phyloP scores from a whole-genome alignment of 1,140 invertebrate genomes.

The Venturia canescens region DNA sequence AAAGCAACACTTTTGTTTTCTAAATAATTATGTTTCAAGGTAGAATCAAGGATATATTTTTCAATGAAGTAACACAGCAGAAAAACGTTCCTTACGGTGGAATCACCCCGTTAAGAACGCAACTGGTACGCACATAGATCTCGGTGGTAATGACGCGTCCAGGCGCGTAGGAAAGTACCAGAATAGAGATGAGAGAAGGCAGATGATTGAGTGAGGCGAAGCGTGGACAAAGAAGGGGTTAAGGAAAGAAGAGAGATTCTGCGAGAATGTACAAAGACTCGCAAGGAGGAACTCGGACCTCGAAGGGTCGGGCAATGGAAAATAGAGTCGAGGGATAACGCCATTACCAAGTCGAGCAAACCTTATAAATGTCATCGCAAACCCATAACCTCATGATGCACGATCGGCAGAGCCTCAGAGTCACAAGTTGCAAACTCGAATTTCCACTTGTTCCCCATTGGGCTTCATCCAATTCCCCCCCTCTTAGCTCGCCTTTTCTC shows the following conservation, averaged over 20 bases:
- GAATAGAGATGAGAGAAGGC: neutral
- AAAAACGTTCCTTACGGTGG: neutral
- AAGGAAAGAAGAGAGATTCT: neutral
- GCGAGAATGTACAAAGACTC: neutral
- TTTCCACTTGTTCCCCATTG: constrained; percentile 18
- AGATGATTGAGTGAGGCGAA: neutral
- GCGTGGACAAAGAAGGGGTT: constrained; percentile 16
- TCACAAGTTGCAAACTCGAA: constrained; percentile 43
- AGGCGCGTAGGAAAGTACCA: constrained; percentile 47
- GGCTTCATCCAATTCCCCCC: neutral
- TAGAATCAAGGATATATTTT: constrained; percentile 67
- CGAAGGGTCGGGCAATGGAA: neutral
- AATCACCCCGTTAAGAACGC: constrained; percentile 62
- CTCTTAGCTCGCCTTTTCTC: neutral
- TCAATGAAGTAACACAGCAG: constrained; percentile 62
- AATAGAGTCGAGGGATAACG: constrained; percentile 2
- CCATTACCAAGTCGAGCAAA: constrained; percentile 64
- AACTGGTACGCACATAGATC: constrained; percentile 61
- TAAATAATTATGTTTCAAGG: constrained; percentile 42
- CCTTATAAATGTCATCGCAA: constrained; percentile 68
- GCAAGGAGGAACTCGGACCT: too few relatives aligned
- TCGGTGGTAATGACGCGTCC: constrained; percentile 65
- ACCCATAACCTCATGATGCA: constrained; percentile 71
- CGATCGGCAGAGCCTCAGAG: constrained; percentile 48
- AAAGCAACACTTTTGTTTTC: neutral